Evolutionary conservation across 1,140 invertebrate genomes (phyloP).

Genomic region (Drosophila lacertosa): DNA sequence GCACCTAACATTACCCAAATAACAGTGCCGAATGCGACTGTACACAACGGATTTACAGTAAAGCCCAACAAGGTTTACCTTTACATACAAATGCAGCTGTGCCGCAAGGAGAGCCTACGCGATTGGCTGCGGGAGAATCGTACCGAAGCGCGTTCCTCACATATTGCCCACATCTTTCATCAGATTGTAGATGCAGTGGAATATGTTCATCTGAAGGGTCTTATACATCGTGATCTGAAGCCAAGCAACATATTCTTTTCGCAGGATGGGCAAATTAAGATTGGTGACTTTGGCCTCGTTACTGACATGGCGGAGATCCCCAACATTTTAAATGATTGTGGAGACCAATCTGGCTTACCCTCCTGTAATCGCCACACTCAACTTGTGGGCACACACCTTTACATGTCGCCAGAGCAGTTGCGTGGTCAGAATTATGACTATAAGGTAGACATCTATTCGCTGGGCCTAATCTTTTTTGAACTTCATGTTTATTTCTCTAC

Average conservation of each 20-base stretch:
- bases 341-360: slow-evolving; percentile 61
- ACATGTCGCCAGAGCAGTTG: slow-evolving; percentile 98
- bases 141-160: slow-evolving; percentile 57
- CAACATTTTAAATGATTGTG: slow-evolving; percentile 81
- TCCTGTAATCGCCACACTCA: slow-evolving; percentile 85
- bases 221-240: slow-evolving; percentile 98
- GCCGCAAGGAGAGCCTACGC: slow-evolving; percentile 93
- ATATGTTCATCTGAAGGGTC: slow-evolving; percentile 95
- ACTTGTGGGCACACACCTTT: slow-evolving; percentile 92
- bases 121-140: slow-evolving; percentile 92
- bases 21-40: slow-evolving; percentile 35
- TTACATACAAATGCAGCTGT: slow-evolving; percentile 99
- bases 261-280: slow-evolving; percentile 94
- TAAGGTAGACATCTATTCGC: slow-evolving; percentile 98
- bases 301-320: slow-evolving; percentile 91
- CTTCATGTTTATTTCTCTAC: slow-evolving; percentile 94
- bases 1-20: slow-evolving; percentile 11
- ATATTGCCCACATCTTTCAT: slow-evolving; percentile 92
- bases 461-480: slow-evolving; percentile 97
- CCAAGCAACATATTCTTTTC: slow-evolving; percentile 99
- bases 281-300: slow-evolving; percentile 98
- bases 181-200: slow-evolving; percentile 97
- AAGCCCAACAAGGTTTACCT: slow-evolving; percentile 88
- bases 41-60: slow-evolving; percentile 33
- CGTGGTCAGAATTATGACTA: slow-evolving; percentile 92